These are phyloP conservation scores for Oncorhynchus keta DNA, from an alignment of 2,113 vertebrate species.

Conservation along the genomic window DNA sequence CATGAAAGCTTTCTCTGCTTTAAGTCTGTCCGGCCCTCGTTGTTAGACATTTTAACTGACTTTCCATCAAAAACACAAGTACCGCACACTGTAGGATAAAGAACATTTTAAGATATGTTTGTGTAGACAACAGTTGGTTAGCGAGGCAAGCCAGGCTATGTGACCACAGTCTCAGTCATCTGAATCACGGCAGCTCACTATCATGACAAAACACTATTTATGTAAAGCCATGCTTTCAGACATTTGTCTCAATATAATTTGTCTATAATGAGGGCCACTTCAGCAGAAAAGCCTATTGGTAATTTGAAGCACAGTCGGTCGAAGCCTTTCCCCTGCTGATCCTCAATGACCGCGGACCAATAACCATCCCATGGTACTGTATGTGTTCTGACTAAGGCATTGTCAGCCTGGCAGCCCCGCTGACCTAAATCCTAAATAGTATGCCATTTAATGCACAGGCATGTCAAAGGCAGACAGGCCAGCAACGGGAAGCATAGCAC, in stretches of 20 bases:
- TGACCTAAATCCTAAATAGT: constrained; percentile 26
- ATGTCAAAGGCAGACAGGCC: background rate
- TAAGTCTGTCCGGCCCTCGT: background rate
- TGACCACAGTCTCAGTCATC: background rate
- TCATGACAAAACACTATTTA: background rate
- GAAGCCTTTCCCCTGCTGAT: background rate
- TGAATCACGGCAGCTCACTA: background rate
- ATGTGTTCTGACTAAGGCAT: background rate
- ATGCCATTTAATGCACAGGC: background rate
- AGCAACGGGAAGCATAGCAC: background rate
- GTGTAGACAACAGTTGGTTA: too few species aligned
- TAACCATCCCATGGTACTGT: background rate
- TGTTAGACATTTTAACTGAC: background rate
- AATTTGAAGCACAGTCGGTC: background rate
- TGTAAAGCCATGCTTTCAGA: background rate
- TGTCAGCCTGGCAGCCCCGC: constrained; percentile 11
- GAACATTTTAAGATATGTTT: too few species aligned
- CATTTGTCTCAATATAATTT: background rate
- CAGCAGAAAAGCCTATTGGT: background rate
- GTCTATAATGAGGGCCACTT: background rate
- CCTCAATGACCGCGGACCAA: background rate
- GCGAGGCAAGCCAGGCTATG: background rate
- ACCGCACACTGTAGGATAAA: too few species aligned
- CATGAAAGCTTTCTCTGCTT: constrained; percentile 4
- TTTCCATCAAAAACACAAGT: background rate